These are phyloP conservation scores for Adelges cooleyi DNA, from an alignment of 1,140 invertebrate genomes.

Conservation along the genomic window DNA sequence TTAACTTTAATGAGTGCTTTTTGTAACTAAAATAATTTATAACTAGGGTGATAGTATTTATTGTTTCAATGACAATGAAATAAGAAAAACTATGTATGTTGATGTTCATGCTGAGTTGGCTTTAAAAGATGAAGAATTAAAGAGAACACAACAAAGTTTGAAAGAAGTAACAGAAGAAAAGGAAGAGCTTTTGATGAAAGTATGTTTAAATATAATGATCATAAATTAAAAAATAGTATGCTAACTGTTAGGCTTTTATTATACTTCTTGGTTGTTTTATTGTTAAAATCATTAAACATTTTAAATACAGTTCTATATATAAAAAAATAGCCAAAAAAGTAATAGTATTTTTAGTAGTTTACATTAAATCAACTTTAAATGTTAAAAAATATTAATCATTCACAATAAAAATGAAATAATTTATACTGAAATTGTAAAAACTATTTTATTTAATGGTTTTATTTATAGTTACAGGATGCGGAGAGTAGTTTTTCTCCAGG, in stretches of 20 bases:
- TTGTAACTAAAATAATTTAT: background rate
- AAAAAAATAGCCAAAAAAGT: too few species aligned
- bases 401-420: too few species aligned
- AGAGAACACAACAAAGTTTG: background rate
- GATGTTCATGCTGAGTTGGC: background rate
- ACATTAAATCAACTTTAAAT: too few species aligned
- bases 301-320: too few species aligned
- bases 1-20: background rate
- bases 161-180: slow-evolving; percentile 19
- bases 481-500: slow-evolving; percentile 22
- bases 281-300: background rate
- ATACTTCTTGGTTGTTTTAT: too few species aligned
- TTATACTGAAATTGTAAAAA: too few species aligned
- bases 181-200: slow-evolving; percentile 5
- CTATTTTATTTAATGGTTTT: too few species aligned
- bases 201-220: too few species aligned
- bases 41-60: background rate
- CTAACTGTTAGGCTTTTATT: too few species aligned
- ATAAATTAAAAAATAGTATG: too few species aligned
- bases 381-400: background rate
- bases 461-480: slow-evolving; percentile 5
- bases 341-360: too few species aligned
- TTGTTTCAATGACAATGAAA: slow-evolving; percentile 9
- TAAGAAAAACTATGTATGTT: background rate
- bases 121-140: slow-evolving; percentile 23